These are phyloP conservation scores for Himalopsyche kuldschensis DNA, from an alignment of 2,888 invertebrate genomes.

Conservation along the genomic window DNA sequence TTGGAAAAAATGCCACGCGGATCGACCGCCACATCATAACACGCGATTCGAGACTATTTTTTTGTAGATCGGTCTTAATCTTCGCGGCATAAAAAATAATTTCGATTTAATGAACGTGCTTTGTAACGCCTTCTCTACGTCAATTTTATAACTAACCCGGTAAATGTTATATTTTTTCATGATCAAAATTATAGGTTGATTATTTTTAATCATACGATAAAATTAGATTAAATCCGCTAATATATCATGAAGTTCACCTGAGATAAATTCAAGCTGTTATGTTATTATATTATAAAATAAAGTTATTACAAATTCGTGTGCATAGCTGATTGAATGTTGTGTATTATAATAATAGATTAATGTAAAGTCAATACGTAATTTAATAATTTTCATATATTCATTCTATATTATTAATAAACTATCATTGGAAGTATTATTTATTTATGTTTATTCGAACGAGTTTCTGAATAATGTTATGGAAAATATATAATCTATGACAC, in stretches of 20 bases:
- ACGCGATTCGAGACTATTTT: not conserved
- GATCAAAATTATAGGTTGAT: conserved; percentile 26
- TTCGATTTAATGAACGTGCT: conserved; percentile 35
- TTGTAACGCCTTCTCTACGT: conserved; percentile 29
- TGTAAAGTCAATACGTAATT: not conserved
- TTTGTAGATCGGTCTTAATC: conserved; percentile 7
- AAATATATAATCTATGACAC: too few species aligned
- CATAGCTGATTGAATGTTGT: not conserved
- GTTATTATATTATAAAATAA: not conserved
- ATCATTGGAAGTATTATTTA: too few species aligned
- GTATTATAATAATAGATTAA: not conserved
- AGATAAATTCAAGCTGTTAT: not conserved
- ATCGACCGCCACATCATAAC: not conserved
- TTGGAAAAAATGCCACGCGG: not conserved
- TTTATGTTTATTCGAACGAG: too few species aligned
- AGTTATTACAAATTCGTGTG: not conserved
- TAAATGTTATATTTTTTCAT: conserved; percentile 25
- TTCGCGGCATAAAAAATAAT: conserved; percentile 18
- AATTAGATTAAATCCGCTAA: conserved; percentile 20
- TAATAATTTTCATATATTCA: too few species aligned
- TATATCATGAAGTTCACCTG: conserved; percentile 12
- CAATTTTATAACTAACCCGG: conserved; percentile 27
- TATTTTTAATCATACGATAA: conserved; percentile 28
- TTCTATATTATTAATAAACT: too few species aligned
- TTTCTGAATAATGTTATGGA: too few species aligned